Conservation (phyloP, 2,797 vertebrate genomes). For the Aselliscus stoliczkanus region DNA sequence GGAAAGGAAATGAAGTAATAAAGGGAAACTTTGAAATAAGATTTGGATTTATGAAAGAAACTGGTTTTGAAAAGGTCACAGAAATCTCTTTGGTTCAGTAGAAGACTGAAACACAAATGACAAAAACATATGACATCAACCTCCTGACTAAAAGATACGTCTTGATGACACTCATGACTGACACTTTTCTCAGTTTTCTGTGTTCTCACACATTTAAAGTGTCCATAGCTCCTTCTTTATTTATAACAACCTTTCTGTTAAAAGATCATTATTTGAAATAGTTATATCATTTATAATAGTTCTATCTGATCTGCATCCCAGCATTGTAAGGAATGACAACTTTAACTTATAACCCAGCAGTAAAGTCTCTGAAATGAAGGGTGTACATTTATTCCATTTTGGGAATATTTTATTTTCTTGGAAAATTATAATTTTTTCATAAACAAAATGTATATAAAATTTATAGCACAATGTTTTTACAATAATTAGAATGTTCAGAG, state of each 20-base stretch:
- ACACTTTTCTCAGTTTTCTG: neutral
- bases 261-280: neutral
- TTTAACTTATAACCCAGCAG: constrained; percentile 14
- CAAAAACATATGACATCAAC: neutral
- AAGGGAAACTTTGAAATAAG: constrained; percentile 32
- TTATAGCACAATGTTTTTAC: neutral
- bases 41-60: constrained; percentile 50
- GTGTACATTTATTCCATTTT: neutral
- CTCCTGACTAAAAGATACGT: neutral
- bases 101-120: constrained; percentile 1
- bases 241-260: neutral
- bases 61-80: constrained; percentile 38
- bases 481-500: neutral
- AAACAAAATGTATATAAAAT: neutral
- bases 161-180: neutral
- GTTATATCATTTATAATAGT: neutral
- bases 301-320: neutral
- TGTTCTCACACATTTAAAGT: neutral
- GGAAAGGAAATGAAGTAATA: constrained; percentile 34
- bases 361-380: constrained; percentile 1
- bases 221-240: neutral
- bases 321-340: neutral
- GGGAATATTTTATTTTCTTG: neutral
- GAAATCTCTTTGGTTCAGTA: neutral
- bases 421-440: constrained; percentile 32